Conservation (phyloP, 1,140 invertebrate species). For the Condylostylus longicornis region DNA sequence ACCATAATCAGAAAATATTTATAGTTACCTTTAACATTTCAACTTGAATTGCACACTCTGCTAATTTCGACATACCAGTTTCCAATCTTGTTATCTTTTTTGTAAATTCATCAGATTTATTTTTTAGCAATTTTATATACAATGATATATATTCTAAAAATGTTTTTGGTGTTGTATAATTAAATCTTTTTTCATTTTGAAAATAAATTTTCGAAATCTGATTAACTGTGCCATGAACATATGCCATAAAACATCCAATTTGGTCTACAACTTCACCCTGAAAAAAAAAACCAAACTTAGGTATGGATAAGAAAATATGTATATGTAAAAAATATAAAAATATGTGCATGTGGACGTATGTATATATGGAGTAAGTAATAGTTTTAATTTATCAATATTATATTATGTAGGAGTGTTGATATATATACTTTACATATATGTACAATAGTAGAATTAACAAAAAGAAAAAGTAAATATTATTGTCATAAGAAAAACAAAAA, state of each 20-base stretch:
- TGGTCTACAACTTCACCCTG: slow-evolving; percentile 35
- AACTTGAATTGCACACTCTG: slow-evolving; percentile 71
- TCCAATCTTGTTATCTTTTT: slow-evolving; percentile 65
- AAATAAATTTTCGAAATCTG: slow-evolving; percentile 71
- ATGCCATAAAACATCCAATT: slow-evolving; percentile 81
- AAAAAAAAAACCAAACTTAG: slow-evolving; percentile 3
- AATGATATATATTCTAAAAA: slow-evolving; percentile 87
- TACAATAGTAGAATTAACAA: too few species aligned
- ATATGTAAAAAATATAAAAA: not conserved
- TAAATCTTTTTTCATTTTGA: slow-evolving; percentile 77
- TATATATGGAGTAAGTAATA: too few species aligned
- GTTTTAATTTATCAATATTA: too few species aligned
- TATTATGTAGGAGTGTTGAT: too few species aligned
- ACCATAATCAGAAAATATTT: not conserved
- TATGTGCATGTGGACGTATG: too few species aligned
- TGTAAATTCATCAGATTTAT: slow-evolving; percentile 59
- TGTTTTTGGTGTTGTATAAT: slow-evolving; percentile 93
- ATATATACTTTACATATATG: too few species aligned
- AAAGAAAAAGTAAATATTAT: too few species aligned
- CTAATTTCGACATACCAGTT: slow-evolving; percentile 76
- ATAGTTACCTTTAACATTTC: slow-evolving; percentile 38
- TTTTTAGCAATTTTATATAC: slow-evolving; percentile 68
- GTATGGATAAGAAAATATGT: slow-evolving; percentile 14
- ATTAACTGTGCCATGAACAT: slow-evolving; percentile 79
- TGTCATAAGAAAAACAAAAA: too few species aligned